Evolutionary conservation across 2,113 vertebrate species (phyloP), one percentile per base, ranked within the genome.

Genomic region (Alectura lathami): DNA sequence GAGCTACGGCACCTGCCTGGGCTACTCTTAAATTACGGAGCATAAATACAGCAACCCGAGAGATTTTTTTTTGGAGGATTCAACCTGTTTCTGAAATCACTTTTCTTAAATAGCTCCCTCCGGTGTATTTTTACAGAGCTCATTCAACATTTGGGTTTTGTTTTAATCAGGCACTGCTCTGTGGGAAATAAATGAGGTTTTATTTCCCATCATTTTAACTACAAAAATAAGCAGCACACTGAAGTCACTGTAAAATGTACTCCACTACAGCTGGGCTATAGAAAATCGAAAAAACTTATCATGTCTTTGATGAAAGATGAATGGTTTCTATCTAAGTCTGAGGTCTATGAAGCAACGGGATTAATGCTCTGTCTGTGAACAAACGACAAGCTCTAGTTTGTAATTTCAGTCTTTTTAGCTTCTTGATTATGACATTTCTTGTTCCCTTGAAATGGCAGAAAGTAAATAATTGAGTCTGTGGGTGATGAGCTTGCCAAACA

Each of bases 381-480:
- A 95, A 85, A 94, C 24, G 2, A 93, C 84, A 89, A 86, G 50
- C 24, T 95, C 76, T 64, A 50, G 72, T 94, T 81, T 48, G 32
- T 89, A 77, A 96, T 74, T 95, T 95, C 59, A 72, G 83, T 85
- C 69, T 26, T 74, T 95, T 91, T 86, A 91, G 68, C 57, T 57
- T 88, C 93, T 66, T 96, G 78, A 90, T 95, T 87, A 83, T 27
- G 11, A 73, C 57, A 77, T 89, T 97, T 95, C 75, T 94, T 91
- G 85, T 96, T 87, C 85, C 43, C 85, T 59, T 69, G 57, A 92
- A 91, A 93, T 64, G n/a, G 43, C 82, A 94, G 69, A 94, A 91
- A 93, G 88, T 95, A 91, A 97, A 70, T 94, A 91, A 92, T 83
- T 45, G 14, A 60, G 62, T 93, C 94, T 96, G 63, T 88, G 77